These are phyloP conservation scores for Noctua janthina DNA, from an alignment of 2,888 invertebrate genomes.

Conservation along the genomic window DNA sequence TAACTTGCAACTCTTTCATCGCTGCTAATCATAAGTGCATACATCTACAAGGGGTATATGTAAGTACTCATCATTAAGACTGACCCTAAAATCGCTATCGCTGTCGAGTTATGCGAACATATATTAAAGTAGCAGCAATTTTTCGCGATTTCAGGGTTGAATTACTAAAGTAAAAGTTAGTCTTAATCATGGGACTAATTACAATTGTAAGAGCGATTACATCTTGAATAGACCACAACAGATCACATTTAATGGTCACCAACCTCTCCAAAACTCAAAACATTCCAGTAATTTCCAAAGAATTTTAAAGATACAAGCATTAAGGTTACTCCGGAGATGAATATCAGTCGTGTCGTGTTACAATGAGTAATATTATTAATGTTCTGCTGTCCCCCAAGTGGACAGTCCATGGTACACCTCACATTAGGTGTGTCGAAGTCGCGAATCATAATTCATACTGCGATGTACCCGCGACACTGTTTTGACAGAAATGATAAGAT, in stretches of 20 bases:
- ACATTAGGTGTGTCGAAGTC: conserved; percentile 85
- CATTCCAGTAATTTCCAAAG: conserved; percentile 60
- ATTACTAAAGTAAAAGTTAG: neutral
- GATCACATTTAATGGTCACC: neutral
- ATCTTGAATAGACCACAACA: neutral
- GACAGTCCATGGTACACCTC: conserved; percentile 71
- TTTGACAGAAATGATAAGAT: conserved; percentile 85
- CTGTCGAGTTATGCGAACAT: neutral
- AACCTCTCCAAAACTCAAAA: conserved; percentile 10
- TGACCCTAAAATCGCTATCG: neutral
- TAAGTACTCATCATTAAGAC: neutral
- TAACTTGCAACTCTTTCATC: neutral
- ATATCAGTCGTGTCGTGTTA: conserved; percentile 79
- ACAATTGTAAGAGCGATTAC: neutral
- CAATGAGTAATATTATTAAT: conserved; percentile 88
- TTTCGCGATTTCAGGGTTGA: neutral
- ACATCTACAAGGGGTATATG: neutral
- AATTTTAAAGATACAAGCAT: conserved; percentile 67
- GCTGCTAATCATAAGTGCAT: neutral
- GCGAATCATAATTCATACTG: conserved; percentile 84
- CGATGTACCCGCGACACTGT: conserved; percentile 76
- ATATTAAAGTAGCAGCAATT: neutral
- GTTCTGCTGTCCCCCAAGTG: conserved; percentile 80
- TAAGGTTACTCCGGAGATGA: conserved; percentile 72
- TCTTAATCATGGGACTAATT: neutral